These are phyloP conservation scores for Polyodon spathula DNA, from an alignment of 2,113 vertebrate genomes.

Conservation along the genomic window DNA sequence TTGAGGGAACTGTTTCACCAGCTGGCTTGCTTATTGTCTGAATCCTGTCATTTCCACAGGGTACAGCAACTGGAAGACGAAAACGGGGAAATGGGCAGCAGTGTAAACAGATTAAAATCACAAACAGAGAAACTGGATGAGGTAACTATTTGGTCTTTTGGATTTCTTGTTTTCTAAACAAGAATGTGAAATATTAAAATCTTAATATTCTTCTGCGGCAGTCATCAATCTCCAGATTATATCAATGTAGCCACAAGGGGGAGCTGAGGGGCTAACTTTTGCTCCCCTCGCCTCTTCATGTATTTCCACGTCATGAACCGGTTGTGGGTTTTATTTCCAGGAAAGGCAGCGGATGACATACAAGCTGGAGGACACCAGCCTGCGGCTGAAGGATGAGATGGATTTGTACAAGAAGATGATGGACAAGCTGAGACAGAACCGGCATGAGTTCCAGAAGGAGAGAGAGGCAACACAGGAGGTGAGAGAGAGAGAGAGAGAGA, in stretches of 20 bases:
- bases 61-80: conserved; percentile 86
- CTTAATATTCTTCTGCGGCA: no score
- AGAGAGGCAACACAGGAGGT: conserved; percentile 89
- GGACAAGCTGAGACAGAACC: conserved; percentile 87
- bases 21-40: no score
- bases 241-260: not conserved
- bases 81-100: conserved; percentile 64
- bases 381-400: conserved; percentile 88
- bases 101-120: conserved; percentile 70
- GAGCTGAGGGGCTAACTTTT: not conserved
- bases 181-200: no score
- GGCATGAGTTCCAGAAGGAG: conserved; percentile 83
- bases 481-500: conserved; percentile 12
- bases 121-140: conserved; percentile 88
- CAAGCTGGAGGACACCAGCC: conserved; percentile 80
- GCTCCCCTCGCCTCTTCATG: not conserved
- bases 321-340: conserved; percentile 38
- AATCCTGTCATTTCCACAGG: conserved; percentile 45
- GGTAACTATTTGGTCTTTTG: conserved; percentile 46
- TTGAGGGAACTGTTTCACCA: no score
- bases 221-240: no score
- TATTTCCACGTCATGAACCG: not conserved
- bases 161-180: not conserved
- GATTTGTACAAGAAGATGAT: conserved; percentile 90
- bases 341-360: conserved; percentile 88